A percentile compares a stretch with the other conserved stretches of the same genome.
These are phyloP conservation scores for Hexactinellida sp. DNA, from an alignment of 37 sponge, comb jelly and placozoan species.

Conservation along the genomic window DNA sequence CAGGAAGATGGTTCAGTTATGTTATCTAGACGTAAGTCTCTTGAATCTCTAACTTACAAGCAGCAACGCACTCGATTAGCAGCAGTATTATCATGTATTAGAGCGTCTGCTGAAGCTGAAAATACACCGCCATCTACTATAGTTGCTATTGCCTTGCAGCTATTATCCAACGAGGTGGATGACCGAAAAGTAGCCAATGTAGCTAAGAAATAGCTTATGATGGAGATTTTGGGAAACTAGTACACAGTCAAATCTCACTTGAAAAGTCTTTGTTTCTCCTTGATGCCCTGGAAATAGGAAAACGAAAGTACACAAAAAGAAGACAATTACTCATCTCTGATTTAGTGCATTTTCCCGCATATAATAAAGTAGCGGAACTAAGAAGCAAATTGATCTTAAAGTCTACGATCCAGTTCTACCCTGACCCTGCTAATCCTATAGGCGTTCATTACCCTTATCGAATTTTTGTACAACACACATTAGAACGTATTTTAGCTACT, in stretches of 20 bases:
- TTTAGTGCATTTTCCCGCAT: neutral
- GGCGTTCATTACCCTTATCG: neutral
- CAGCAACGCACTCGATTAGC: neutral
- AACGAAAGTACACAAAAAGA: neutral
- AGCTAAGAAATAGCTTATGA: neutral
- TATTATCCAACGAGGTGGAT: neutral
- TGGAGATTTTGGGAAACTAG: neutral
- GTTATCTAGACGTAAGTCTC: neutral
- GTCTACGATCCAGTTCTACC: neutral
- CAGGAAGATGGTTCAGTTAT: neutral
- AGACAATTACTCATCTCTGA: neutral
- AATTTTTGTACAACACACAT: neutral
- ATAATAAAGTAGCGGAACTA: neutral
- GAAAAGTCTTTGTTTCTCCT: neutral
- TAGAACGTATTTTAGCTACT: neutral
- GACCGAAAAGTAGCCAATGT: neutral
- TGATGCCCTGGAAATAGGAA: neutral
- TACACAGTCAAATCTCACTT: neutral
- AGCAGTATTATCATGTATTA: neutral
- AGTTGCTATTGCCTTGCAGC: neutral
- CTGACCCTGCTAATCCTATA: neutral
- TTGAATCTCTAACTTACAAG: neutral
- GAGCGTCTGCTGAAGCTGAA: neutral
- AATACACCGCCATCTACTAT: neutral
- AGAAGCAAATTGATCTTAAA: neutral